phyloP scores from a whole-genome alignment of 2,797 vertebrate species.

The Chrysocyon brachyurus region DNA sequence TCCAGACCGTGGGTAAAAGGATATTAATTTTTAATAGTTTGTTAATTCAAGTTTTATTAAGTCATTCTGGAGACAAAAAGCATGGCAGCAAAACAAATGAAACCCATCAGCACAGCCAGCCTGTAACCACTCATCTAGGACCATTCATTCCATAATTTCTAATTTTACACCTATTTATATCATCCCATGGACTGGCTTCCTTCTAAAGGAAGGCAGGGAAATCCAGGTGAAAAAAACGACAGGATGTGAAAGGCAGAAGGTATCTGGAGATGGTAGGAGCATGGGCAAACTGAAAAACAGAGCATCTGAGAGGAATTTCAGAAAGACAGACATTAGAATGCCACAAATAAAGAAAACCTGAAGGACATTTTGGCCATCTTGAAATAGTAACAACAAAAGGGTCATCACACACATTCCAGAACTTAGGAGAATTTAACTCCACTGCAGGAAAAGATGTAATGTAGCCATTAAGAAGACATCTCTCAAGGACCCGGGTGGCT shows the following conservation, averaged over 20 bases:
- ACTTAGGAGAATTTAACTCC: rapidly evolving
- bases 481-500: too few species aligned
- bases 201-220: neutral
- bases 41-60: neutral
- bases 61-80: neutral
- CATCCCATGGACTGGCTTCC: neutral
- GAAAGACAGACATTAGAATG: neutral
- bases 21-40: neutral
- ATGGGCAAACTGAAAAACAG: rapidly evolving
- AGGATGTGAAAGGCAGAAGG: rapidly evolving
- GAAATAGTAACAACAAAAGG: neutral
- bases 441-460: neutral
- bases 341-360: neutral
- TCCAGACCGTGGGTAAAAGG: neutral
- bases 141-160: neutral
- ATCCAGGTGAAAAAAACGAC: neutral
- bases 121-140: rapidly evolving
- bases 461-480: too few species aligned
- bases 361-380: neutral
- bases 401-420: neutral
- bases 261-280: rapidly evolving
- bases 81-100: neutral
- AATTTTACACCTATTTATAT: neutral
- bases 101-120: neutral
- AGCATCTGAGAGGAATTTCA: too few species aligned